Evolutionary conservation across 2,888 invertebrate genomes (phyloP), one percentile per base, ranked within the genome.

Genomic region (Ernsta delagoae): DNA sequence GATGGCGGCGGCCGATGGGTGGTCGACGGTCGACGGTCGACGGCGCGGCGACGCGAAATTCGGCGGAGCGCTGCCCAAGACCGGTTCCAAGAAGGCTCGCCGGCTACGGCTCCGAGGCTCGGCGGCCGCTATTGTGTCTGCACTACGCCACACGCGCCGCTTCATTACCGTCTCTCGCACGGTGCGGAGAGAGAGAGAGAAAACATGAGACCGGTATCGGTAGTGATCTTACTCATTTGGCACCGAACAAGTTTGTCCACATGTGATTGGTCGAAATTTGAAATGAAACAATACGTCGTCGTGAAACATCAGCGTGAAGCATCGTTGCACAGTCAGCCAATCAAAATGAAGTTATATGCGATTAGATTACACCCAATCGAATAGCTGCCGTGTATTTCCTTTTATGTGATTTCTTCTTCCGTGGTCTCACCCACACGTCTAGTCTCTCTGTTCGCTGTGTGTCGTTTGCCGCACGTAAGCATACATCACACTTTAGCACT

Each of bases 81-180:
- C 92, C 92, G 92, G 92, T 92, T 92, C 92, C 79, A 77, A 81
- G 92, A 92, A 92, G 87, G 88, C 86, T 82, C 86, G 83, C 81
- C 74, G 39, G 6, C 7, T 41, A 7, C 6, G 72, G 12, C 45
- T 45, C 45, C 45, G 45, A 11, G 45, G 45, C 45, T 45, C 45
- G 11, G 70, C 73, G 78, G 87, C 89, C 74, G 82, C 85, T 89
- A 90, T 92, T 92, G 92, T 90, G 90, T 92, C 91, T 90, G 89
- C 84, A 41, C 82, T 82, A 80, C 77, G 82, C 87, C 87, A 87
- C 88, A 87, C 88, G 87, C 89, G 83, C 85, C 82, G 84, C 84
- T 85, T 84, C 89, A 86, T 53, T 53, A 45, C 45, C 53, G 78
- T 78, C 83, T 79, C 61, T 5, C 61, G 48, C 45, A 45, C 0